Conservation (phyloP, 2,888 invertebrate genomes). For the Polyommatus icarus region DNA sequence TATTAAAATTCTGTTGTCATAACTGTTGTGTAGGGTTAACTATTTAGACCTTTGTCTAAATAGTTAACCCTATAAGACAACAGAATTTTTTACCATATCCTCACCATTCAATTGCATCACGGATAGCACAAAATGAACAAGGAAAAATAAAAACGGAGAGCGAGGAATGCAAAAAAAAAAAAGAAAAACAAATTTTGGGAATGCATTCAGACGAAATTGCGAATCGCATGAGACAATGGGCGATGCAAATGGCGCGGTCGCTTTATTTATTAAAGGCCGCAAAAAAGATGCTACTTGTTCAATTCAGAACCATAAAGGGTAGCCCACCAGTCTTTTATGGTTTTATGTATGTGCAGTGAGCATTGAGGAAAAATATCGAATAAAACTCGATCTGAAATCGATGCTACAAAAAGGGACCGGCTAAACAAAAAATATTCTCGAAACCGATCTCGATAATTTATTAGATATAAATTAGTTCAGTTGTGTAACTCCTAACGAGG, state of each 20-base stretch:
- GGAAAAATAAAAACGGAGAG: conserved; percentile 52
- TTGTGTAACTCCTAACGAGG: conserved; percentile 4
- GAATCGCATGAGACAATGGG: conserved; percentile 69
- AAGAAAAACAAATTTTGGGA: conserved; percentile 51
- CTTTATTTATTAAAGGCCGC: conserved; percentile 62
- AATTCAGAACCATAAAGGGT: conserved; percentile 61
- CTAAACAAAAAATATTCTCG: not conserved
- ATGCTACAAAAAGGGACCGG: conserved; percentile 30
- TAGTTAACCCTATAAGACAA: not conserved
- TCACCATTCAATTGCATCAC: conserved; percentile 28
- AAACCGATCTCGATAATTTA: conserved; percentile 5
- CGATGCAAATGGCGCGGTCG: conserved; percentile 68
- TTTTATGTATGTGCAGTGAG: conserved; percentile 53
- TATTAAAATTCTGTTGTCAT: too few relatives aligned
- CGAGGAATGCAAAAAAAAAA: conserved; percentile 49
- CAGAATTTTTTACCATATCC: conserved; percentile 29
- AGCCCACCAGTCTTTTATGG: conserved; percentile 41
- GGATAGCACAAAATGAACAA: conserved; percentile 36
- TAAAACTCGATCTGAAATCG: conserved; percentile 53
- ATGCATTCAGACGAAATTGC: conserved; percentile 63
- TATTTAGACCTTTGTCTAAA: too few relatives aligned
- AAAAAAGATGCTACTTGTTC: conserved; percentile 59
- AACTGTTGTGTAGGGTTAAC: too few relatives aligned
- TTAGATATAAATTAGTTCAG: conserved; percentile 8
- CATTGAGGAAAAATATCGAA: conserved; percentile 31